Evolutionary conservation across 2,113 vertebrate species (phyloP), one percentile per base, ranked within the genome.

Genomic region (Euleptes europaea): DNA sequence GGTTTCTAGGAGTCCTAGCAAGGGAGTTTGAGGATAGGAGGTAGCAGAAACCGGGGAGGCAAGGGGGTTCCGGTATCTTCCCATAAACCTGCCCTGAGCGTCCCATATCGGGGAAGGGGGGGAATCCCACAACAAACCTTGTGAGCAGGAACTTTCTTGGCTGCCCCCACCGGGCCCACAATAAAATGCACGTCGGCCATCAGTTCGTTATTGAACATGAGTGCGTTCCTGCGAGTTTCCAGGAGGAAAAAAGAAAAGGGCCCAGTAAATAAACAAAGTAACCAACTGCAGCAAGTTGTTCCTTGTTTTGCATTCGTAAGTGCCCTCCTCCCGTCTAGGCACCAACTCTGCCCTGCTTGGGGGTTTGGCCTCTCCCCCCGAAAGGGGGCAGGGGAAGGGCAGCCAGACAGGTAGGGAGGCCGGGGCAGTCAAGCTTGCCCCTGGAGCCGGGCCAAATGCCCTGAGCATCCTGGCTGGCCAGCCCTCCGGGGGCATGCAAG

Each of bases 141-240:
- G 95, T 99, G 99, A 31, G 98, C 99, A 12, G 99, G 99, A 86
- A 99, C 97, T 94, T 94, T 97, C 94, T 96, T 95, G 23, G 97
- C 96, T 1, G 91, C 97, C 85, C 98, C 98, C 60, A 94, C 84
- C 4, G 98, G 96, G 49, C 99, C 99, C 33, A 99, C 98, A 26
- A 99, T 92, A 95, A 99, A 99, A 96, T 99, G 98, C 85, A 99
- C 97, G 31, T 99, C 99, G 1, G 99, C 98, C 99, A 99, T 99
- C 92, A 98, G 97, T 94, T 99, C 98, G 92, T 98, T 99, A 96
- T 99, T 99, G 93, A 98, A 99, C 98, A 99, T 99, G 90, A 98
- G 94, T 78, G 99, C 98, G 91, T 99, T 99, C 96, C 99, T 99
- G 94, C 76, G 92, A 86, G 91, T 86, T 83, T 90, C 83, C 88